Evolutionary conservation across 2,113 vertebrate species (phyloP).

Genomic region (Excalfactoria chinensis): DNA sequence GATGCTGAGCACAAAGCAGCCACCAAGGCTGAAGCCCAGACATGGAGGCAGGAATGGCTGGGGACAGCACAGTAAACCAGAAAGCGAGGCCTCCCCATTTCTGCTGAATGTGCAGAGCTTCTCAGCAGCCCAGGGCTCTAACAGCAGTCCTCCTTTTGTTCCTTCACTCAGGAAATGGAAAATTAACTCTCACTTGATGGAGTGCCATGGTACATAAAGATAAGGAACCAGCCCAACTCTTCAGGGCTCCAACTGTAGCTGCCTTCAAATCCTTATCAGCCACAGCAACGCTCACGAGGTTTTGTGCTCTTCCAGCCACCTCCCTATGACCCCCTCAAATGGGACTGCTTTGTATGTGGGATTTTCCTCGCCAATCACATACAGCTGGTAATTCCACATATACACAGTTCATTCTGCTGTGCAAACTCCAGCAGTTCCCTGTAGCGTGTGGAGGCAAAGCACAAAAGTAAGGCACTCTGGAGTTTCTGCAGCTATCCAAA

Average conservation of each 20-base stretch:
- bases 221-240: background rate
- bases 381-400: background rate
- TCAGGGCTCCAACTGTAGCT: background rate
- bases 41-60: background rate
- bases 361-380: background rate
- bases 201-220: background rate
- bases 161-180: background rate
- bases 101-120: background rate
- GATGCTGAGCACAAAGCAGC: background rate
- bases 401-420: background rate
- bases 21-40: background rate
- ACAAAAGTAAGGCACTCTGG: fast-evolving
- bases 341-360: background rate
- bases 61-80: background rate
- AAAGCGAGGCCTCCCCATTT: background rate
- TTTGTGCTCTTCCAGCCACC: background rate
- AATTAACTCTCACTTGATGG: background rate
- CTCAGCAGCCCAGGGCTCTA: background rate
- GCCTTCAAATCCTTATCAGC: background rate
- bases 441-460: background rate
- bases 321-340: background rate
- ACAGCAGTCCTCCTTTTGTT: background rate
- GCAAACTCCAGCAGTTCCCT: background rate
- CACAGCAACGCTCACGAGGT: background rate
- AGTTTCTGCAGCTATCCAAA: background rate